Conservation (phyloP, 2,888 invertebrate genomes). For the Imbricaverruca yamaguchii region DNA sequence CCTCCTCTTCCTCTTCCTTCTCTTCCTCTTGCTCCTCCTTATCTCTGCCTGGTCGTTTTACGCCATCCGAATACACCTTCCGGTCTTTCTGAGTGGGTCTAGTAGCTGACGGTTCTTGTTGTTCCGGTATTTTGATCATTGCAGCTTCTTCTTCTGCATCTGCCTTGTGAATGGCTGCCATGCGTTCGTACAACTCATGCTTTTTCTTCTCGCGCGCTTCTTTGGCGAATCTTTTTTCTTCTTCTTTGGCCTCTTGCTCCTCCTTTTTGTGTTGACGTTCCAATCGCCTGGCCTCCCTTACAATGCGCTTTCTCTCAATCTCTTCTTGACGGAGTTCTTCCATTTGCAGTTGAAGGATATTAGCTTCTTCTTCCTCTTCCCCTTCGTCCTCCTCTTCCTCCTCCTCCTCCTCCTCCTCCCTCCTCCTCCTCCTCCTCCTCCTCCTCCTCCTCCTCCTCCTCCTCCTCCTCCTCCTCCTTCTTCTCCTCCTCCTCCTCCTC, state of each 20-base stretch:
- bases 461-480: no score
- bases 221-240: slow-evolving; percentile 43
- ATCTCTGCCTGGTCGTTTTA: no score
- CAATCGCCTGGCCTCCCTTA: slow-evolving; percentile 50
- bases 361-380: slow-evolving; percentile 12
- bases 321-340: slow-evolving; percentile 2
- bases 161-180: slow-evolving; percentile 9
- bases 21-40: not conserved
- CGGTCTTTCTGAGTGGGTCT: not conserved
- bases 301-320: not conserved
- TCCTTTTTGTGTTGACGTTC: not conserved
- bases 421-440: no score
- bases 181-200: not conserved
- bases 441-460: no score
- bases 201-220: slow-evolving; percentile 38
- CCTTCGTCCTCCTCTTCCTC: no score
- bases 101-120: slow-evolving; percentile 9
- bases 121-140: not conserved
- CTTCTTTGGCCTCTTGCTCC: not conserved
- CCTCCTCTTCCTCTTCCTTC: not conserved
- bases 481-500: no score
- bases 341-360: not conserved
- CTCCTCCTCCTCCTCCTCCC: no score
- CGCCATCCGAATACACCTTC: no score
- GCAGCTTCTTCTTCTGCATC: slow-evolving; percentile 12